Percentiles rank a stretch among this genome's conserved stretches.
Evolutionary conservation across 2,797 vertebrate species (phyloP).

Genomic region (Dendrocincla fuliginosa): DNA sequence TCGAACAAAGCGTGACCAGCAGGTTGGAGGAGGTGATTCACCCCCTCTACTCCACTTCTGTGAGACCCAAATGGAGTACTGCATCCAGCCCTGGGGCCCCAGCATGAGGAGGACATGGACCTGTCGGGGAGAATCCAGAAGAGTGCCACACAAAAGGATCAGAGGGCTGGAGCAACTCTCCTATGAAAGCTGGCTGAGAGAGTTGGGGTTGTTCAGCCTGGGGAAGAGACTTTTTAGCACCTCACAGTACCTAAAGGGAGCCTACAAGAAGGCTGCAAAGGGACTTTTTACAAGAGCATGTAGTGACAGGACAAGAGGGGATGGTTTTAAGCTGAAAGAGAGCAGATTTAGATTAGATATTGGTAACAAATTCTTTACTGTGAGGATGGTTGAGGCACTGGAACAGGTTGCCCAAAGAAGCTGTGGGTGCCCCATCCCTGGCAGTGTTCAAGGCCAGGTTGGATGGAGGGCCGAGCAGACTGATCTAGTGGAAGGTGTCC

Average conservation of each 20-base stretch:
- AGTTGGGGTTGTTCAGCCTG: not conserved
- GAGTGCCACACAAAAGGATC: not conserved
- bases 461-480: not conserved
- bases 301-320: not conserved
- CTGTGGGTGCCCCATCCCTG: not conserved
- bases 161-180: not conserved
- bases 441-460: not conserved
- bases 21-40: not conserved
- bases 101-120: not conserved
- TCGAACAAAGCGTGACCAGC: not conserved
- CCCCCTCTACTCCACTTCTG: not conserved
- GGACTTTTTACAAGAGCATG: not conserved
- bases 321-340: not conserved
- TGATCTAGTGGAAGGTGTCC: not conserved
- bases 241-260: not conserved
- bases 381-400: not conserved
- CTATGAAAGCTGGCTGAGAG: not conserved
- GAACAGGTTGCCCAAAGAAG: not conserved
- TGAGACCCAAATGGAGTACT: fast-evolving
- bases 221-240: not conserved
- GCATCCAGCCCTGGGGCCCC: not conserved
- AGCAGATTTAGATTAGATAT: not conserved
- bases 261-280: not conserved
- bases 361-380: not conserved
- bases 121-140: not conserved